Conservation (phyloP, 1,140 invertebrate species). For the Cherax destructor region DNA sequence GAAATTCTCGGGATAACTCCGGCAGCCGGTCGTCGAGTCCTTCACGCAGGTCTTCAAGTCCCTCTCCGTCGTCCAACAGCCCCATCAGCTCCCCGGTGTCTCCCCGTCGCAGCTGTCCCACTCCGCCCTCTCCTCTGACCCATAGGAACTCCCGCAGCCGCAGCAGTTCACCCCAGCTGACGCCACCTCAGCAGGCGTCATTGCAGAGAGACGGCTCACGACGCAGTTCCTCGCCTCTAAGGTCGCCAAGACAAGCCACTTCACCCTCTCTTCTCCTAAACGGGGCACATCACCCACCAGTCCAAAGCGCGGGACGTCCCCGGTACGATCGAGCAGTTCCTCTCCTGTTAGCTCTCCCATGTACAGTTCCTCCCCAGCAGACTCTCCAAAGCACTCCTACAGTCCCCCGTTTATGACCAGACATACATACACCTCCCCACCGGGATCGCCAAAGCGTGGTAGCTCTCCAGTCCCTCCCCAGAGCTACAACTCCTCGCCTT, state of each 20-base stretch:
- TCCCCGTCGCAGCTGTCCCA: constrained; percentile 50
- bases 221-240: constrained; percentile 13
- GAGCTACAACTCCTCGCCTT: constrained; percentile 13
- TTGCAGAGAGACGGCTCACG: neutral
- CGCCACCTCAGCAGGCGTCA: constrained; percentile 38
- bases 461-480: neutral
- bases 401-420: neutral
- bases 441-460: constrained; percentile 30
- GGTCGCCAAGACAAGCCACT: constrained; percentile 10
- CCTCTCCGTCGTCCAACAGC: constrained; percentile 26
- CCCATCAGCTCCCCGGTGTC: constrained; percentile 49
- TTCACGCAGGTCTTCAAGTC: constrained; percentile 41
- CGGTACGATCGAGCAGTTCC: constrained; percentile 10
- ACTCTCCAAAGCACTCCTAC: constrained; percentile 26
- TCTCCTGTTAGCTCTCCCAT: constrained; percentile 22
- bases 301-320: constrained; percentile 39
- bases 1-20: constrained; percentile 52
- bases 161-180: constrained; percentile 51
- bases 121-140: constrained; percentile 46
- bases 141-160: constrained; percentile 24
- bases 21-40: constrained; percentile 52
- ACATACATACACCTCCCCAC: constrained; percentile 21
- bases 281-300: constrained; percentile 41
- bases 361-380: constrained; percentile 17
- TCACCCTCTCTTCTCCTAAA: constrained; percentile 36